phyloP scores from a whole-genome alignment of 2,888 invertebrate species.

The Sinotaia quadrata region DNA sequence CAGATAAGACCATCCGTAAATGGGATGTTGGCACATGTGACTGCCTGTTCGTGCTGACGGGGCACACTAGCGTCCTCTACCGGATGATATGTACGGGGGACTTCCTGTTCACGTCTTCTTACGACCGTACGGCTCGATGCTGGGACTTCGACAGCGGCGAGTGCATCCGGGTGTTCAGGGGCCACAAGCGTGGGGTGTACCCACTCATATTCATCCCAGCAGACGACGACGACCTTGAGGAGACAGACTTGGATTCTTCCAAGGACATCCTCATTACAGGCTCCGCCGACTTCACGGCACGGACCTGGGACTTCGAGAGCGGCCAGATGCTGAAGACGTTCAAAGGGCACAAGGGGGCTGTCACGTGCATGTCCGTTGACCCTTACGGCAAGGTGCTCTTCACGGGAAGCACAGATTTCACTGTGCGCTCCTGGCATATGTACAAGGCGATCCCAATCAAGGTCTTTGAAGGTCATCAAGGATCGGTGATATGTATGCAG shows the following conservation, averaged over 20 bases:
- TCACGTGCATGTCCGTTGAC: conserved; percentile 74
- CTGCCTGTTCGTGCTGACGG: conserved; percentile 72
- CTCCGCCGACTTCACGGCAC: conserved; percentile 71
- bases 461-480: conserved; percentile 72
- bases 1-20: conserved; percentile 74
- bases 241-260: conserved; percentile 58
- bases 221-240: conserved; percentile 67
- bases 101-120: conserved; percentile 70
- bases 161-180: conserved; percentile 71
- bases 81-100: conserved; percentile 73
- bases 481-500: conserved; percentile 72
- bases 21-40: conserved; percentile 75
- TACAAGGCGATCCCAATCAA: conserved; percentile 71
- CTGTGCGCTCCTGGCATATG: conserved; percentile 73
- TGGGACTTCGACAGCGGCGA: conserved; percentile 74
- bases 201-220: conserved; percentile 74
- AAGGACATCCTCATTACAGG: conserved; percentile 71
- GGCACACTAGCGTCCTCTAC: conserved; percentile 73
- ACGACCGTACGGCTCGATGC: conserved; percentile 70
- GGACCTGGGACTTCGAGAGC: conserved; percentile 72
- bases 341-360: conserved; percentile 73
- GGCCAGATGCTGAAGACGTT: conserved; percentile 69
- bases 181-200: conserved; percentile 74
- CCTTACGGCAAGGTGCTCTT: conserved; percentile 70
- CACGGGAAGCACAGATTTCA: conserved; percentile 74